Conservation (phyloP, 1,140 invertebrate species). For the Drosophila simulans region DNA sequence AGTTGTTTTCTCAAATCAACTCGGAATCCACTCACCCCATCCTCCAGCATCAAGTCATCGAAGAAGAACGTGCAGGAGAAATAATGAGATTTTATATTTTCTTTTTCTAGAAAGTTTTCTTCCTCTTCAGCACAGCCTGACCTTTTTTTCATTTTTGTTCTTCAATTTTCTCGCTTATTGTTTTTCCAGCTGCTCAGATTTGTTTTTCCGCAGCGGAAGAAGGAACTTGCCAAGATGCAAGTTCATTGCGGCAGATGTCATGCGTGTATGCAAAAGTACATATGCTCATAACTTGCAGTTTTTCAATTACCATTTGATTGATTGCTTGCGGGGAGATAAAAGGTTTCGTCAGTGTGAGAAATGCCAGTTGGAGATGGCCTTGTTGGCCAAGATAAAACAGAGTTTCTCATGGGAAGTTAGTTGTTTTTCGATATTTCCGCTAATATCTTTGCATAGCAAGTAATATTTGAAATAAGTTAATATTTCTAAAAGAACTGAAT, state of each 20-base stretch:
- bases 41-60: constrained; percentile 10
- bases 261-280: background rate
- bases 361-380: constrained; percentile 15
- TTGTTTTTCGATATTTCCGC: too few relatives aligned
- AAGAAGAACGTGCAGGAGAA: constrained; percentile 57
- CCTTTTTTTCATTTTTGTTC: constrained; percentile 27
- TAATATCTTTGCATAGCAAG: too few relatives aligned
- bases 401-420: background rate
- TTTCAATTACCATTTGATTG: constrained; percentile 47
- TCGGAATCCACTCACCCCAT: constrained; percentile 6
- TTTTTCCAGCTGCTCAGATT: constrained; percentile 26
- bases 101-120: constrained; percentile 59
- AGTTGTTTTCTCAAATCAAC: constrained; percentile 44
- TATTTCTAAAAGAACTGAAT: too few relatives aligned
- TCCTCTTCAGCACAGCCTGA: constrained; percentile 3
- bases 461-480: too few relatives aligned
- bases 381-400: background rate
- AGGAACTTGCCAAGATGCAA: constrained; percentile 34
- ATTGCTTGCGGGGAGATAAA: constrained; percentile 16
- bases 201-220: constrained; percentile 34
- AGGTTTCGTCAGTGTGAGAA: constrained; percentile 16
- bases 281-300: constrained; percentile 18
- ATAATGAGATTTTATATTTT: constrained; percentile 57
- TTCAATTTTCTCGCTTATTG: constrained; percentile 29
- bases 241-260: constrained; percentile 20